Percentiles rank a stretch among this genome's conserved stretches.
phyloP scores from a whole-genome alignment of 2,113 vertebrate genomes.

The Aspiorhynchus laticeps region DNA sequence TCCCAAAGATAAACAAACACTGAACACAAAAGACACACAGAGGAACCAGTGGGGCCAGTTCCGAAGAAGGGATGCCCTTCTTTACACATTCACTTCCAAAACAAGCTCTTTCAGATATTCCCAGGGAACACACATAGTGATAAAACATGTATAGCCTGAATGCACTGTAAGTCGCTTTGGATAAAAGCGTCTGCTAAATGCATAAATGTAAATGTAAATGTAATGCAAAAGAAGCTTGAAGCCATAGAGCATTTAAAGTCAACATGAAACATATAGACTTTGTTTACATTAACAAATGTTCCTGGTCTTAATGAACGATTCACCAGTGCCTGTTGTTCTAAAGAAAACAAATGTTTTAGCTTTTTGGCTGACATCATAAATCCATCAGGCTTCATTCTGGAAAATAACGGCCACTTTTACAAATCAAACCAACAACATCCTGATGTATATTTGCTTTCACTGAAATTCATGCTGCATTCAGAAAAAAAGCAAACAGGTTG shows the following conservation, averaged over 20 bases:
- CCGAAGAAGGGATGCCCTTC: background rate
- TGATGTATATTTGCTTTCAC: background rate
- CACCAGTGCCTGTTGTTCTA: background rate
- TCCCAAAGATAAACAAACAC: background rate
- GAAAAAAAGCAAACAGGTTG: background rate
- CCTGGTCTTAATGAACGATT: background rate
- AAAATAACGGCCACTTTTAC: background rate
- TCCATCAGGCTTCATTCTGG: background rate
- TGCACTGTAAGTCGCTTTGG: no score
- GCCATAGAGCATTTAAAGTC: background rate
- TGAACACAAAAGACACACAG: background rate
- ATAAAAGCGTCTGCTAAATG: no score
- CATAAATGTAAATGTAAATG: no score
- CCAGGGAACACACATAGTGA: no score
- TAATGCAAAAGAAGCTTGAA: background rate
- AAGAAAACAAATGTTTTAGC: background rate
- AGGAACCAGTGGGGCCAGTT: constrained; percentile 3
- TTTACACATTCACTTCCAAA: background rate
- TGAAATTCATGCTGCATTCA: background rate
- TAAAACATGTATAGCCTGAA: no score
- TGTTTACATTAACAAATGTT: background rate
- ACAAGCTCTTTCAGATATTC: background rate
- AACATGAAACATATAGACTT: background rate
- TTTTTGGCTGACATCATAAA: background rate
- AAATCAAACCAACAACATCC: background rate